Evolutionary conservation across 2,113 vertebrate species (phyloP), one percentile per base, ranked within the genome.

Genomic region (Aldabrachelys gigantea): DNA sequence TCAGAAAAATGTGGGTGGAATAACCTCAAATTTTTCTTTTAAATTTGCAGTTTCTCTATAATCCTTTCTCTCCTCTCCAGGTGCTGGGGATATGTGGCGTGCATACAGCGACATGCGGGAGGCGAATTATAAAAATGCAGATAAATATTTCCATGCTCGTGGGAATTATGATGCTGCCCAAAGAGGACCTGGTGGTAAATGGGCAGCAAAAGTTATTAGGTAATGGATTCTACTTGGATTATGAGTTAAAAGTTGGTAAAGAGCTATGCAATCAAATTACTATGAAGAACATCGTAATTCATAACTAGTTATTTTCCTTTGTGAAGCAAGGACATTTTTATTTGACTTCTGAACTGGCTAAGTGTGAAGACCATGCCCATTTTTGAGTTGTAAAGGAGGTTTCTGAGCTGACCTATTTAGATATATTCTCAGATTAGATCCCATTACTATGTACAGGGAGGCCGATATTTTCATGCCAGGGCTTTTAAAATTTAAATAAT

Each of bases 131-230:
- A 93, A 0, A 54, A 38, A 19, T 8, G 65, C 97, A 0, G 97
- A 98, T 90, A 98, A 97, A 14, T 97, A 97, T 29, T 97, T 97
- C 90, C 97, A 97, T 1, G 97, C 97, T 85, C 96, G 97, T 44
- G 96, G 97, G 52, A 98, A 98, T 83, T 96, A 97, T 0, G 97
- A 98, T 1, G 97, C 97, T 72, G 97, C 97, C n/a, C 85, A 0
- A 76, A 92, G 96, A 87, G 97, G 97, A 76, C 92, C 95, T 31
- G 97, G 97, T 0, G 95, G 97, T 49, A 95, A 65, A 17, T 97
- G 97, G 97, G 95, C 95, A 91, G 96, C 97, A 0, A 47, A 0
- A 82, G 84, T 96, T 82, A 86, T 97, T 89, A 97, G 97, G 97
- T 97, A 97, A 94, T 0, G n/a, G n/a, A 53, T 21, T 0, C 0